A percentile compares a stretch with the other conserved stretches of the same genome.
Evolutionary conservation across 2,888 invertebrate genomes (phyloP).

Genomic region (Coelogynopora nodosa): DNA sequence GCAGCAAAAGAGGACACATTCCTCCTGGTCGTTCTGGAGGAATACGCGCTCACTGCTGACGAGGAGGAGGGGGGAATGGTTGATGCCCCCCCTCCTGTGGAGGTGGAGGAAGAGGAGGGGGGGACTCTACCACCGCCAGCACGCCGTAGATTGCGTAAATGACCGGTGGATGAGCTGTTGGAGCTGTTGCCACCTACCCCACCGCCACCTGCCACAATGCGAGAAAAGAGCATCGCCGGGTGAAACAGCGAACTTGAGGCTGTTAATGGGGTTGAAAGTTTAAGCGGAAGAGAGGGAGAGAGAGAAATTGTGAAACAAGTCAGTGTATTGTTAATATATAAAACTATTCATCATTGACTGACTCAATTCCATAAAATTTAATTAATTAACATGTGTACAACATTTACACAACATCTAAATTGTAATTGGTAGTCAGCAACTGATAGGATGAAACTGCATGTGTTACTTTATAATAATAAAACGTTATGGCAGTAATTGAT

Average conservation of each 20-base stretch:
- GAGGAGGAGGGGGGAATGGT: not conserved
- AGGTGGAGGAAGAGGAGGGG: not conserved
- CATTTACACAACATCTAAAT: no score
- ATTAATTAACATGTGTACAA: no score
- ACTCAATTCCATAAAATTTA: no score
- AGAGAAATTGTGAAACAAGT: no score
- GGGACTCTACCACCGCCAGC: not conserved
- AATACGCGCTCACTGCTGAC: not conserved
- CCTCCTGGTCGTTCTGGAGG: not conserved
- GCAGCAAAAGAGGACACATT: not conserved
- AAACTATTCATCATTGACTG: no score
- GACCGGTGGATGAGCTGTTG: not conserved
- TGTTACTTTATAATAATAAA: no score
- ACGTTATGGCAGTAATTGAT: no score
- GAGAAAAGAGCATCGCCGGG: constrained; percentile 16
- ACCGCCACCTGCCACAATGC: constrained; percentile 10
- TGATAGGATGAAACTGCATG: no score
- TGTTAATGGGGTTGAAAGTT: no score
- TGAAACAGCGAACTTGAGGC: constrained; percentile 23
- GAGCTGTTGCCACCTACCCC: not conserved
- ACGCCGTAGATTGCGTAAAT: not conserved
- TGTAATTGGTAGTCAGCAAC: no score
- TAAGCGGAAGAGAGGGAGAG: no score
- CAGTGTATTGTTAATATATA: no score
- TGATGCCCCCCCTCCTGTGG: not conserved